These are phyloP conservation scores for Ellobius talpinus DNA, from an alignment of 2,113 vertebrate genomes.

Conservation along the genomic window DNA sequence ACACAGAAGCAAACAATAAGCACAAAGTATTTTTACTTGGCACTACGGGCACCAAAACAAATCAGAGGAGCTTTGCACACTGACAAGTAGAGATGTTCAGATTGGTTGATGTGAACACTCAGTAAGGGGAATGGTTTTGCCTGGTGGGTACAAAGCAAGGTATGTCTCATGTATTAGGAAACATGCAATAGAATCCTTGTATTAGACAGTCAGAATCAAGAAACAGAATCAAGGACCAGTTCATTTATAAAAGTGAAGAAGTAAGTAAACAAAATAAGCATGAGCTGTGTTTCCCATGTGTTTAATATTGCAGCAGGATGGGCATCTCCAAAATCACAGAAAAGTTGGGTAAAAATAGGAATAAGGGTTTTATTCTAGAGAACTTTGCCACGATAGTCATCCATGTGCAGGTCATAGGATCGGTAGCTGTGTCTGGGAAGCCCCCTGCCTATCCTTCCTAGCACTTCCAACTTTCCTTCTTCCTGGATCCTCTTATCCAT, in stretches of 20 bases:
- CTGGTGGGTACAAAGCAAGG: background rate
- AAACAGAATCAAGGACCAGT: background rate
- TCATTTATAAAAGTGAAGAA: constrained; percentile 32
- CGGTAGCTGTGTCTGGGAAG: background rate
- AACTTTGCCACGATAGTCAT: background rate
- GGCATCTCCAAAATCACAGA: background rate
- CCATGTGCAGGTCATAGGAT: background rate
- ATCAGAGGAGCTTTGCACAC: background rate
- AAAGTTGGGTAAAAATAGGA: background rate
- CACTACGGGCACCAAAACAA: background rate
- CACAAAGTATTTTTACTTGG: background rate
- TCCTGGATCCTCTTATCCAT: background rate
- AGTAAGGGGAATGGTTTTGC: background rate
- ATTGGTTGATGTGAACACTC: background rate
- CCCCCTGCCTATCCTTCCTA: background rate
- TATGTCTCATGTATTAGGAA: background rate
- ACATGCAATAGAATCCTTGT: background rate
- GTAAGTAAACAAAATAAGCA: background rate
- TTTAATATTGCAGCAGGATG: background rate
- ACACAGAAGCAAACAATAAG: background rate
- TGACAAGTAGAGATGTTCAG: background rate
- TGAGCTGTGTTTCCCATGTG: background rate
- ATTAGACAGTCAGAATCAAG: constrained; percentile 15
- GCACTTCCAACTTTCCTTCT: too few relatives aligned
- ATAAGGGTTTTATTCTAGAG: background rate